Conservation (phyloP, 2,888 invertebrate species). For the Germaria angustata region DNA sequence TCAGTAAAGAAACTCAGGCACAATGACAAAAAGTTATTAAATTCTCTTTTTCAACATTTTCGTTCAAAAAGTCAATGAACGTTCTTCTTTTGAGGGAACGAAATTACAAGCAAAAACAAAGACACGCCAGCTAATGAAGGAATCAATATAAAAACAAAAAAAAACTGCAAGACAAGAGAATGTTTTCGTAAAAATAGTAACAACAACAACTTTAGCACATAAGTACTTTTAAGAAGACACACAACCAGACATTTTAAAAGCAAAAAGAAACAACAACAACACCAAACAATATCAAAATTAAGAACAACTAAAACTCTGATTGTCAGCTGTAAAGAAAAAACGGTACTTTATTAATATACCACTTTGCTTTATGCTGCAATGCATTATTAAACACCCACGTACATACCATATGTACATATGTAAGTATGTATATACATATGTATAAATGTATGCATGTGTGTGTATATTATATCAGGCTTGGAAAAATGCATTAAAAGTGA, state of each 20-base stretch:
- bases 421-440: too few relatives aligned
- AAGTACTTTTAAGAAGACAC: not conserved
- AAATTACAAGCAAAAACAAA: conserved; percentile 1
- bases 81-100: conserved; percentile 20
- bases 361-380: not conserved
- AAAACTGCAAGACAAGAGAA: conserved; percentile 23
- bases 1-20: not conserved
- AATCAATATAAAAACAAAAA: conserved; percentile 28
- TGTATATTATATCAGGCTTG: not conserved
- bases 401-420: not conserved
- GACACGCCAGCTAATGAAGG: not conserved
- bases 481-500: too few relatives aligned
- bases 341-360: conserved; percentile 47
- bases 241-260: not conserved
- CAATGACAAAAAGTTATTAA: not conserved
- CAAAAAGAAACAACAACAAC: not conserved
- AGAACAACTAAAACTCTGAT: conserved; percentile 6
- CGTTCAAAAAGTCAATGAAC: conserved; percentile 56
- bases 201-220: not conserved
- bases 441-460: too few relatives aligned
- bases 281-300: not conserved
- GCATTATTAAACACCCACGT: not conserved
- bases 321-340: conserved; percentile 45
- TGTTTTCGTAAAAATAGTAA: not conserved
- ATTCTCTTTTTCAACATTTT: not conserved